A percentile compares a stretch with the other conserved stretches of the same genome.
Conservation (phyloP, 2,113 vertebrate species). For the Pomatorhinus ruficollis region DNA sequence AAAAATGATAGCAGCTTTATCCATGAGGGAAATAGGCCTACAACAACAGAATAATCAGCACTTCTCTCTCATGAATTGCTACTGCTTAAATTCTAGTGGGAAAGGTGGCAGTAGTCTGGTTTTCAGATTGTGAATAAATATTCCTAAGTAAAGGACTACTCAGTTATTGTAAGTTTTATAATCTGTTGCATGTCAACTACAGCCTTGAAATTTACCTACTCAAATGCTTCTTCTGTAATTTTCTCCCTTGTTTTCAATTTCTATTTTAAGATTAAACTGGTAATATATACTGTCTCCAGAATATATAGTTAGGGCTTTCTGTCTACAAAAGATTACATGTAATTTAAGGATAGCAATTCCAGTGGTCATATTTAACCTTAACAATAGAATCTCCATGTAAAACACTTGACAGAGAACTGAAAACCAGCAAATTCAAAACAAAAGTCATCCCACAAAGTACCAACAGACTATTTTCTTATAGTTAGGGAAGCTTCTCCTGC, state of each 20-base stretch:
- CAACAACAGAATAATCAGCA: not conserved
- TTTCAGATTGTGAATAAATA: not conserved
- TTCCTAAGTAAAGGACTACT: not conserved
- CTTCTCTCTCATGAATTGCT: not conserved
- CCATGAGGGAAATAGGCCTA: not conserved
- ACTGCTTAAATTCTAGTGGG: not conserved
- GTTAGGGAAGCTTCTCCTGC: not conserved
- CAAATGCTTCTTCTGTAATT: not conserved
- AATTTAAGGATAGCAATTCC: not conserved
- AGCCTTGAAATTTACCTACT: not conserved
- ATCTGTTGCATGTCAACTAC: not conserved
- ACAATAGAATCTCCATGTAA: not conserved
- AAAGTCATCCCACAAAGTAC: not conserved
- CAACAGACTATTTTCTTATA: not conserved
- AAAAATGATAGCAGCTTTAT: not conserved
- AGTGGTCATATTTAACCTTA: not conserved
- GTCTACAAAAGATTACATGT: not conserved
- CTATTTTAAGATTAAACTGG: not conserved
- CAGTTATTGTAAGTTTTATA: not conserved
- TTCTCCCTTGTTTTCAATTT: not conserved
- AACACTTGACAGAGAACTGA: not conserved
- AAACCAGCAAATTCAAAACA: not conserved
- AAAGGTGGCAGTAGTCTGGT: not conserved
- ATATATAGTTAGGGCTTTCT: not conserved
- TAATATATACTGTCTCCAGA: not conserved